Conservation (phyloP, 2,113 vertebrate genomes). For the Gadus chalcogrammus region DNA sequence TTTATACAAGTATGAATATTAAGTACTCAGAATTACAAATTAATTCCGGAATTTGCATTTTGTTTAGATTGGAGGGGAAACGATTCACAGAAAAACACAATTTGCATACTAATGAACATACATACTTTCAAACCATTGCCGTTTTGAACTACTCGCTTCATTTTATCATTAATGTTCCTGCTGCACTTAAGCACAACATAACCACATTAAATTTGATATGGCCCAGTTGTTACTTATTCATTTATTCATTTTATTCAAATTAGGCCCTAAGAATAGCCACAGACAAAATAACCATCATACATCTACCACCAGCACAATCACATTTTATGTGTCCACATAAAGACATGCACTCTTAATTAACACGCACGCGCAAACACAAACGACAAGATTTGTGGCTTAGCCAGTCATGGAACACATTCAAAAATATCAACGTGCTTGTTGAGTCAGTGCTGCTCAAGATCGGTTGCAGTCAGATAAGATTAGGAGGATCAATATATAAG, state of each 20-base stretch:
- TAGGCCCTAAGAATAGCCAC: background rate
- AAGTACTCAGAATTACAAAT: too few relatives aligned
- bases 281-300: background rate
- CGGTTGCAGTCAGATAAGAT: too few relatives aligned
- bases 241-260: slow-evolving; percentile 33
- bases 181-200: background rate
- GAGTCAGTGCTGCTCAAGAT: too few relatives aligned
- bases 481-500: too few relatives aligned
- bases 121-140: background rate
- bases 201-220: slow-evolving; percentile 8
- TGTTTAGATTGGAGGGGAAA: too few relatives aligned
- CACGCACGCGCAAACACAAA: background rate
- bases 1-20: too few relatives aligned
- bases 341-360: background rate
- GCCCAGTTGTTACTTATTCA: slow-evolving; percentile 27
- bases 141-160: slow-evolving; percentile 1
- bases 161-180: slow-evolving; percentile 22
- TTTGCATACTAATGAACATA: too few relatives aligned
- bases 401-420: too few relatives aligned
- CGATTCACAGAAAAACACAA: too few relatives aligned
- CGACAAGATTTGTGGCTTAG: too few relatives aligned
- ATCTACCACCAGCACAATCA: background rate
- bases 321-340: background rate
- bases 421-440: too few relatives aligned
- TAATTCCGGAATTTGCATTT: too few relatives aligned